Conservation (phyloP, 2,113 vertebrate species). For the Xenopus borealis region DNA sequence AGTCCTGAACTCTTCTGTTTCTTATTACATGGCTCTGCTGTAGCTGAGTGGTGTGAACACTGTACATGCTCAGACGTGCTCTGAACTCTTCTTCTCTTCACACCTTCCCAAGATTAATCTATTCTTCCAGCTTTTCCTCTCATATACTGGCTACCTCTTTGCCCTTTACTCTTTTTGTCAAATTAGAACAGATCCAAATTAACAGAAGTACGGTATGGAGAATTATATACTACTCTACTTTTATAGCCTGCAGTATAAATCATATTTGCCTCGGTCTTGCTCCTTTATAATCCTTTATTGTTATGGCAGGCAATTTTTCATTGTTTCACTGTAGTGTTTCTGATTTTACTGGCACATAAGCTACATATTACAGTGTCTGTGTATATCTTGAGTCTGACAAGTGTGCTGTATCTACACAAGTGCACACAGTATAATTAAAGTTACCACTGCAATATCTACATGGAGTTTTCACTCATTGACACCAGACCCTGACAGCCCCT, state of each 20-base stretch:
- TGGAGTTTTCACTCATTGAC: too few relatives aligned
- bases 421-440: too few relatives aligned
- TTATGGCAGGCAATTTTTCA: background rate
- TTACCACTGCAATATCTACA: too few relatives aligned
- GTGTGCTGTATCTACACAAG: too few relatives aligned
- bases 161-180: constrained; percentile 10
- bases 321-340: too few relatives aligned
- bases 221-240: constrained; percentile 5
- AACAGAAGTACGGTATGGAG: background rate
- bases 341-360: too few relatives aligned
- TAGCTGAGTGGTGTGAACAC: background rate
- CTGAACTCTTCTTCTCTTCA: constrained; percentile 2
- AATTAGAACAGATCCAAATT: background rate
- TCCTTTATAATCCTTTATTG: constrained; percentile 19
- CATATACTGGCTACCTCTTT: background rate
- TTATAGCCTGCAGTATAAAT: constrained; percentile 15
- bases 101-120: constrained; percentile 1
- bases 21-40: background rate
- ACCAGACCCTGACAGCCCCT: too few relatives aligned
- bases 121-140: background rate
- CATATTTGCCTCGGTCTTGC: background rate
- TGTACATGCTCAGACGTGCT: background rate
- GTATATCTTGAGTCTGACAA: too few relatives aligned
- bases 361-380: too few relatives aligned
- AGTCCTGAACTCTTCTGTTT: background rate